Percentiles rank a stretch among this genome's conserved stretches.
Conservation (phyloP, 2,888 invertebrate genomes). For the Callyntrura sp. region DNA sequence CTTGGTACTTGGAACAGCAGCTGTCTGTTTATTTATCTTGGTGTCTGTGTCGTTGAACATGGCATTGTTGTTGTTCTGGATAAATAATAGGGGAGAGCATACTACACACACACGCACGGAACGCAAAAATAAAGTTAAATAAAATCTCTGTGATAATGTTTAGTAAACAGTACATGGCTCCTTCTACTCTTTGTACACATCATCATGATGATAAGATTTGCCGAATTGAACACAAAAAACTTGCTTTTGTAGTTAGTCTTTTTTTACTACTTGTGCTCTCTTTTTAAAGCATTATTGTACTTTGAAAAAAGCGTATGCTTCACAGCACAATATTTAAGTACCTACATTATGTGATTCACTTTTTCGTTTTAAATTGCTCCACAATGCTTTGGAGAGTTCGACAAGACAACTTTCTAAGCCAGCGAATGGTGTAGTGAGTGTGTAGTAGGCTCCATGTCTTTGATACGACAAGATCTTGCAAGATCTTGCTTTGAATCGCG, state of each 20-base stretch:
- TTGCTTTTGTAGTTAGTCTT: conserved; percentile 1
- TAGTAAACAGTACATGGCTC: conserved; percentile 27
- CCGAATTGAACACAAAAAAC: neutral
- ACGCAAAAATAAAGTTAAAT: neutral
- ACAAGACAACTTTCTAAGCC: conserved; percentile 18
- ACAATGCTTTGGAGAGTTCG: neutral
- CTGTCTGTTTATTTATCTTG: neutral
- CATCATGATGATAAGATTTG: conserved; percentile 19
- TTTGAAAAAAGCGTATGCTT: neutral
- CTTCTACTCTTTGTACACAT: neutral
- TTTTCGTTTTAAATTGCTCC: neutral
- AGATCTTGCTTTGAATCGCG: conserved; percentile 15
- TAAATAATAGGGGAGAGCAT: no score
- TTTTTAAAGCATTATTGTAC: neutral
- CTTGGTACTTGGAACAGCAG: neutral
- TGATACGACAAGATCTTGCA: conserved; percentile 40
- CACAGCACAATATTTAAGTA: neutral
- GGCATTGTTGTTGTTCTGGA: neutral
- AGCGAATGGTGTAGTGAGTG: neutral
- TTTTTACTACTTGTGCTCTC: neutral
- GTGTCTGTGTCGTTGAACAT: neutral
- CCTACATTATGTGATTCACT: neutral
- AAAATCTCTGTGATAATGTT: conserved; percentile 29
- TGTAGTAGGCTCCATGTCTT: neutral
- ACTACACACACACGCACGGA: neutral